A percentile compares a stretch with the other conserved stretches of the same genome.
phyloP scores from a whole-genome alignment of 2,797 vertebrate genomes.

The Sebastes minor region DNA sequence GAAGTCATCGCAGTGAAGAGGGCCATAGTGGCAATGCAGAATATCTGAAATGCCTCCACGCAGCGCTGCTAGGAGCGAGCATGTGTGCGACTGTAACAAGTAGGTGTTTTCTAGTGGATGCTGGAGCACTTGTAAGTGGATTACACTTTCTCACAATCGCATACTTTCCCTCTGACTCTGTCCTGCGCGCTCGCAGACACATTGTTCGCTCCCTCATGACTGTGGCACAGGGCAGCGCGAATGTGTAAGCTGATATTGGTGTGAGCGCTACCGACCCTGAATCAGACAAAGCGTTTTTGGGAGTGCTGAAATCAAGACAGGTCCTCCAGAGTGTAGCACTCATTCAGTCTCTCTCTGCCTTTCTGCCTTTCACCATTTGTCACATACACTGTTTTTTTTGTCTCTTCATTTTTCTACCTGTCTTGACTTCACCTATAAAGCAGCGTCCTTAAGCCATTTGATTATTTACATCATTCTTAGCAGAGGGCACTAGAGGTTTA shows the following conservation, averaged over 20 bases:
- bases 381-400: neutral
- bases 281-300: slow-evolving; percentile 92
- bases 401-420: neutral
- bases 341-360: slow-evolving; percentile 29
- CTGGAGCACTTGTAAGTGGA: slow-evolving; percentile 59
- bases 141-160: slow-evolving; percentile 58
- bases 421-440: neutral
- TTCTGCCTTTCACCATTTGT: neutral
- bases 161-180: slow-evolving; percentile 46
- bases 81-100: slow-evolving; percentile 78
- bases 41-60: slow-evolving; percentile 85
- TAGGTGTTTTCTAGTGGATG: slow-evolving; percentile 69
- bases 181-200: slow-evolving; percentile 43
- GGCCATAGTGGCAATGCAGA: slow-evolving; percentile 71
- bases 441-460: neutral
- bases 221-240: slow-evolving; percentile 67
- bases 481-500: neutral
- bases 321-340: slow-evolving; percentile 61
- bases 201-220: slow-evolving; percentile 69
- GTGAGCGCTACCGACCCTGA: slow-evolving; percentile 89
- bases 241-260: slow-evolving; percentile 95
- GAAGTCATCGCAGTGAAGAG: slow-evolving; percentile 67
- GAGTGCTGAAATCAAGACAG: slow-evolving; percentile 91
- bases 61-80: slow-evolving; percentile 69
- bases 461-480: neutral